Evolutionary conservation across 2,888 invertebrate species (phyloP).

Genomic region (Silvanus unidentatus): DNA sequence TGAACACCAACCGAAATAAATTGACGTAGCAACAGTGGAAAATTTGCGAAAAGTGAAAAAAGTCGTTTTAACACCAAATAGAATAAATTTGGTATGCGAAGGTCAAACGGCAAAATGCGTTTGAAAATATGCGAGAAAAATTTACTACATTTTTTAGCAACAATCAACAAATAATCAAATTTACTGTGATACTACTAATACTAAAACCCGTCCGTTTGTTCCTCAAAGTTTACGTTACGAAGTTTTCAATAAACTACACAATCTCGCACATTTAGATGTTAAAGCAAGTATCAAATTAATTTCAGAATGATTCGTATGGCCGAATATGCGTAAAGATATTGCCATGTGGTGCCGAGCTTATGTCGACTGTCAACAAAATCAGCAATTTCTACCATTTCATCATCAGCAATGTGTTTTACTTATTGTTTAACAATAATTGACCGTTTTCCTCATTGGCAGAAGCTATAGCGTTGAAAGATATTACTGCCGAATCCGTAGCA

Average conservation of each 20-base stretch:
- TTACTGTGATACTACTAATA: background rate
- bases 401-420: constrained; percentile 16
- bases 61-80: too few relatives aligned
- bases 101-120: too few relatives aligned
- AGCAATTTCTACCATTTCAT: constrained; percentile 25
- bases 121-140: too few relatives aligned
- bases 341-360: constrained; percentile 32
- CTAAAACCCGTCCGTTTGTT: constrained; percentile 13
- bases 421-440: constrained; percentile 18
- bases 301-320: constrained; percentile 38
- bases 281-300: constrained; percentile 29
- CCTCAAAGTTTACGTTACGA: constrained; percentile 8
- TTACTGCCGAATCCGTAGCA: constrained; percentile 10
- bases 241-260: constrained; percentile 22
- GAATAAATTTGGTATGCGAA: too few relatives aligned
- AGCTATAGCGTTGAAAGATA: too few relatives aligned
- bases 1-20: too few relatives aligned
- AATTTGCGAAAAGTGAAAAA: too few relatives aligned
- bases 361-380: constrained; percentile 30
- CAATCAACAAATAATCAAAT: background rate
- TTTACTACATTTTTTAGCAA: too few relatives aligned
- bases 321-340: constrained; percentile 34
- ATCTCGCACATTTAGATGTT: constrained; percentile 30
- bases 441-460: constrained; percentile 18
- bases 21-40: too few relatives aligned